phyloP scores from a whole-genome alignment of 2,888 invertebrate genomes.

The Odontocolon sp. region DNA sequence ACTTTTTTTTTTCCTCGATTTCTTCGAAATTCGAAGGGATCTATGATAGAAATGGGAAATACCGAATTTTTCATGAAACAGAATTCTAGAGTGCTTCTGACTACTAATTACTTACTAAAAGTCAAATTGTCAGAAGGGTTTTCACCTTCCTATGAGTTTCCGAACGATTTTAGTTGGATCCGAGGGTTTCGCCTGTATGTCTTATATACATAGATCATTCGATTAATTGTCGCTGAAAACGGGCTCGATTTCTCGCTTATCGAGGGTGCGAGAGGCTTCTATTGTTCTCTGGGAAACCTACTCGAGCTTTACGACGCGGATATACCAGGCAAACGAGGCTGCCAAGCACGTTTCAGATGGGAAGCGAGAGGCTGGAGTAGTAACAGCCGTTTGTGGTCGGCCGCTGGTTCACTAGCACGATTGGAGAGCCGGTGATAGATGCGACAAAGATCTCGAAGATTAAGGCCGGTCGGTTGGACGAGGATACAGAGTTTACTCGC shows the following conservation, averaged over 20 bases:
- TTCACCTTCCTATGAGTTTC: too few species aligned
- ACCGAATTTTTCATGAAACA: too few species aligned
- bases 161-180: too few species aligned
- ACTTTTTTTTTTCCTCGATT: too few species aligned
- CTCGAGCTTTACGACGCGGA: slow-evolving; percentile 47
- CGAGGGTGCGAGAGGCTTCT: slow-evolving; percentile 27
- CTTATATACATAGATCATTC: slow-evolving; percentile 10
- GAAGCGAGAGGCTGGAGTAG: slow-evolving; percentile 30
- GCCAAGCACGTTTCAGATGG: slow-evolving; percentile 35
- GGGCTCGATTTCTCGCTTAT: slow-evolving; percentile 43
- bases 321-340: slow-evolving; percentile 22
- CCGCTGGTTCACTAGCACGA: background rate
- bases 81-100: too few species aligned
- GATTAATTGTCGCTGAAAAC: slow-evolving; percentile 45
- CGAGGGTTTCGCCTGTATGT: too few species aligned
- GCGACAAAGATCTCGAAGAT: slow-evolving; percentile 49
- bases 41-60: too few species aligned
- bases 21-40: too few species aligned
- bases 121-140: too few species aligned
- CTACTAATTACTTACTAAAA: too few species aligned
- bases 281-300: slow-evolving; percentile 44
- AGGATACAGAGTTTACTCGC: slow-evolving; percentile 14
- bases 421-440: slow-evolving; percentile 25
- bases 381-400: slow-evolving; percentile 49
- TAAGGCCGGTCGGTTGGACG: slow-evolving; percentile 35